Evolutionary conservation across 1,140 invertebrate species (phyloP), one percentile per base, ranked within the genome.

Genomic region (Colletes latitarsis): DNA sequence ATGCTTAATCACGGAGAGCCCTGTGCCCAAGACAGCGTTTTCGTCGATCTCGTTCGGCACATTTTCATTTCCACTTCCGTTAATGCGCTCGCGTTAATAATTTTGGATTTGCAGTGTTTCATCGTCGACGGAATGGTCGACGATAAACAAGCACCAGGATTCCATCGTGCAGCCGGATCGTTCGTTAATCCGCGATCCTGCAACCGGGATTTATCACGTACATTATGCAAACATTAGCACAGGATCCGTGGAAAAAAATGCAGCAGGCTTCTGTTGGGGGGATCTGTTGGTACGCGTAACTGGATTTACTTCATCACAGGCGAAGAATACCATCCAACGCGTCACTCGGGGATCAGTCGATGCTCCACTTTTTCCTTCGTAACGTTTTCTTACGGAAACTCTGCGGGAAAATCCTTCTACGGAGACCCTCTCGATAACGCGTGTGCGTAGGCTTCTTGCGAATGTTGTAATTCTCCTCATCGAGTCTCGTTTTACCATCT

Each of bases 181-280:
- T 64, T 85, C 53, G 82, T 86, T 86, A 86, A 86, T 86, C 84
- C 81, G 58, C 52, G 74, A 86, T 86, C 74, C 67, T 58, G 74
- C 19, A 64, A 71, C 17, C 81, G n/a, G 77, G 76, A 86, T 86
- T 86, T 83, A 77, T 83, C 85, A 72, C 63, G 84, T 64, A 72
- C 62, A 80, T 86, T 83, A 81, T 64, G 85, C 62, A 71, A 81
- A 76, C 78, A 68, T 62, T 60, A 71, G 68, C 67, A 41, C 5
- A 52, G 17, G 55, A 53, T 71, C n/a, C 43, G 46, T 12, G 21
- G 3, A 68, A 68, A 76, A n/a, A 69, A 58, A 58, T 57, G 10
- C 8, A 6, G 41, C 39, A 43, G 41, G 8, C 41, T 19, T n/a
- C 30, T 30, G 30, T 19, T 6, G 49, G 6, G 49, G 6, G 19